Conservation (phyloP, 2,888 invertebrate species). For the Bombylius discolor region DNA sequence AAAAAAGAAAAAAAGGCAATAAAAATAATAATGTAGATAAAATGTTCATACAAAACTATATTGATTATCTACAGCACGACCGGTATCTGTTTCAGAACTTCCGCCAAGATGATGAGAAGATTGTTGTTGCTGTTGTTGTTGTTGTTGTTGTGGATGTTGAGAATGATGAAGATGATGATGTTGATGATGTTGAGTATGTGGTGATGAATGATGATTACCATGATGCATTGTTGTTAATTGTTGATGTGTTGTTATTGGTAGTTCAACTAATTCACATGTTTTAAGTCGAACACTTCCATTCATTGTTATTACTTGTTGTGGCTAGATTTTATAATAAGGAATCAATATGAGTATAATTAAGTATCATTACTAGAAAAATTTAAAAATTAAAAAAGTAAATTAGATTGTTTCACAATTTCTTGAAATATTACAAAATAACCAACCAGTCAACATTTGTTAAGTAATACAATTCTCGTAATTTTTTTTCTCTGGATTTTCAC, state of each 20-base stretch:
- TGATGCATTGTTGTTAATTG: slow-evolving; percentile 16
- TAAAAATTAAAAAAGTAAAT: too few species aligned
- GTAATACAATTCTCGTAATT: too few species aligned
- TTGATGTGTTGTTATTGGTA: slow-evolving; percentile 27
- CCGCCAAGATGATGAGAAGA: slow-evolving; percentile 15
- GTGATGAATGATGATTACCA: slow-evolving; percentile 13
- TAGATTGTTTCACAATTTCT: too few species aligned
- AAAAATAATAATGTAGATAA: too few species aligned
- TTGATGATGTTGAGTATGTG: slow-evolving; percentile 14
- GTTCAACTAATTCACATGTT: slow-evolving; percentile 34
- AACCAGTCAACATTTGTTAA: too few species aligned
- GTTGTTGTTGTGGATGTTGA: slow-evolving; percentile 26
- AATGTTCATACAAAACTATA: slow-evolving; percentile 54
- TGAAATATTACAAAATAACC: too few species aligned
- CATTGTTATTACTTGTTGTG: slow-evolving; percentile 36
- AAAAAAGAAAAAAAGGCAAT: too few species aligned
- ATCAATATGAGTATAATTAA: too few species aligned
- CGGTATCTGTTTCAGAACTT: slow-evolving; percentile 19
- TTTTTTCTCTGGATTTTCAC: too few species aligned
- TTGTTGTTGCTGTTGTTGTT: slow-evolving; percentile 12
- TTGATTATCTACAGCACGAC: slow-evolving; percentile 69
- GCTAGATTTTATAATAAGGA: slow-evolving; percentile 17
- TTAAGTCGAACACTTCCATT: slow-evolving; percentile 37
- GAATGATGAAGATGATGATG: slow-evolving; percentile 36
- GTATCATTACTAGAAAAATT: too few species aligned